phyloP scores from a whole-genome alignment of 2,797 vertebrate species.

The Poecilia velifera region DNA sequence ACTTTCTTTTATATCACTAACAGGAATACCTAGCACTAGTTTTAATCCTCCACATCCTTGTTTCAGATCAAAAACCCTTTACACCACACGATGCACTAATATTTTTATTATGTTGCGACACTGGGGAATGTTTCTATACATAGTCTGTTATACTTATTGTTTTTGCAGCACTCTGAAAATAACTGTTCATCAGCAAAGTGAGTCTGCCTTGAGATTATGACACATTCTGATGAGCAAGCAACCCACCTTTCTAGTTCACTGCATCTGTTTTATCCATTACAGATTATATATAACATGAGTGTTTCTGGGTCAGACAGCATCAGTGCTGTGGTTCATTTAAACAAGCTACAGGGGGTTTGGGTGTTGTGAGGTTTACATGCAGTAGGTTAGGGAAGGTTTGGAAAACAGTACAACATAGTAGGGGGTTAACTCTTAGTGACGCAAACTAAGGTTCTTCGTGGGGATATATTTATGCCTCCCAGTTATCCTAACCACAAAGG shows the following conservation, averaged over 20 bases:
- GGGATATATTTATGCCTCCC: background rate
- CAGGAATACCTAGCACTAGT: background rate
- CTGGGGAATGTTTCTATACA: background rate
- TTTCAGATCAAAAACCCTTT: background rate
- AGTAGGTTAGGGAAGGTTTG: background rate
- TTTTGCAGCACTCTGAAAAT: slow-evolving; percentile 31
- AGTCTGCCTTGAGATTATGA: slow-evolving; percentile 50
- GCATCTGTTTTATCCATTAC: slow-evolving; percentile 23
- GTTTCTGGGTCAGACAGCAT: slow-evolving; percentile 33
- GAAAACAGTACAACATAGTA: background rate
- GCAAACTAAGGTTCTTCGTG: background rate
- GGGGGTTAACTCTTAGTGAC: background rate
- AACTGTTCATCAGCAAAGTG: slow-evolving; percentile 39
- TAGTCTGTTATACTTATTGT: slow-evolving; percentile 17
- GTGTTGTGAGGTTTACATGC: slow-evolving; percentile 3
- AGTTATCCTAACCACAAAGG: slow-evolving; percentile 1
- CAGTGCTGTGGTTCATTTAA: background rate
- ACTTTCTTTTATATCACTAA: background rate
- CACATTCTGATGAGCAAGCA: slow-evolving; percentile 26
- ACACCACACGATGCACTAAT: background rate
- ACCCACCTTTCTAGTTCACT: slow-evolving; percentile 21
- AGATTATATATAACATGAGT: slow-evolving; percentile 10
- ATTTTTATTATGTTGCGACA: background rate
- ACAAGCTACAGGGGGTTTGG: background rate
- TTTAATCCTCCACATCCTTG: background rate